These are phyloP conservation scores for Cydia amplana DNA, from an alignment of 1,140 invertebrate species.

Conservation along the genomic window DNA sequence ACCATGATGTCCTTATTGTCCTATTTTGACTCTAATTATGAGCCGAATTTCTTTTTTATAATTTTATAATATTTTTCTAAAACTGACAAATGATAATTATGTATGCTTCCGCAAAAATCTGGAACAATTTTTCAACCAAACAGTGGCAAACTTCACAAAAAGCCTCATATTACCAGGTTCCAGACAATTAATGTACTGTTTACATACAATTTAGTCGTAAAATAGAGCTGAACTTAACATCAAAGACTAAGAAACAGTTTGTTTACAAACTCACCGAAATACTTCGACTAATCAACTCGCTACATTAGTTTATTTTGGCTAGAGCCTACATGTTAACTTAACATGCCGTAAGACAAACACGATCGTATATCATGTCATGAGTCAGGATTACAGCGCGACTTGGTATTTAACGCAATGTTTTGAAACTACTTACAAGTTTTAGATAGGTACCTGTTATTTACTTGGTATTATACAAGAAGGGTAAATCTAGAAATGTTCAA, in stretches of 20 bases:
- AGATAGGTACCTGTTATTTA: slow-evolving; percentile 3
- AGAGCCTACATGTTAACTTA: slow-evolving; percentile 25
- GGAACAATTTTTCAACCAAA: too few species aligned
- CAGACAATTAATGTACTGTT: too few species aligned
- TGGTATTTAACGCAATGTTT: slow-evolving; percentile 1
- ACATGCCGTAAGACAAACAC: slow-evolving; percentile 22
- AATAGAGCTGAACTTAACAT: background rate
- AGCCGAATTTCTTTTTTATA: too few species aligned
- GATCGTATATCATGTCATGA: slow-evolving; percentile 22
- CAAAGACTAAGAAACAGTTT: background rate
- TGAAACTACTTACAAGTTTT: background rate
- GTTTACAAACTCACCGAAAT: background rate
- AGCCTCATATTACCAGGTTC: too few species aligned
- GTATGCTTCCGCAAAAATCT: too few species aligned
- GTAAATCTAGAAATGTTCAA: too few species aligned
- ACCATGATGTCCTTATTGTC: too few species aligned
- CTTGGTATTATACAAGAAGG: background rate
- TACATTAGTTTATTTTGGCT: slow-evolving; percentile 24
- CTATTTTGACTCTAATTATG: too few species aligned
- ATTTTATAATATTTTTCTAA: too few species aligned
- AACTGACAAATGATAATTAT: too few species aligned
- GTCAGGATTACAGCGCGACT: background rate
- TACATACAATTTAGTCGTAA: too few species aligned
- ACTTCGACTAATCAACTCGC: slow-evolving; percentile 7
- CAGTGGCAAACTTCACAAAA: too few species aligned